These are phyloP conservation scores for Phocides pigmalion DNA, from an alignment of 1,140 invertebrate species.

Conservation along the genomic window DNA sequence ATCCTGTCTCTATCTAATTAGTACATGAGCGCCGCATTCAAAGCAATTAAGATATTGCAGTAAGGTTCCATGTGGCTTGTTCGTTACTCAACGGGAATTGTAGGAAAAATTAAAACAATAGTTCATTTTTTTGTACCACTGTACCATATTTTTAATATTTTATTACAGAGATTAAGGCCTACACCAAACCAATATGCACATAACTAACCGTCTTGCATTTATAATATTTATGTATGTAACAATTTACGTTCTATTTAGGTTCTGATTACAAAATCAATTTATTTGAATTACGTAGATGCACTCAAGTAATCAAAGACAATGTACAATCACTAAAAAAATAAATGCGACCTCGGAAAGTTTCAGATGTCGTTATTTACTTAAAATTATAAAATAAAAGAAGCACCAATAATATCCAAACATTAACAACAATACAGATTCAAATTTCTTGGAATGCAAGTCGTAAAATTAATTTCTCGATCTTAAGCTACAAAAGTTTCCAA, in stretches of 20 bases:
- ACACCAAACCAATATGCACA: conserved; percentile 23
- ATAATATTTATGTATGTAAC: neutral
- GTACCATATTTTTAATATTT: conserved; percentile 24
- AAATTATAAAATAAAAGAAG: conserved; percentile 30
- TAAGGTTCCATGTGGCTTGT: too few species aligned
- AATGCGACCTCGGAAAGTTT: conserved; percentile 29
- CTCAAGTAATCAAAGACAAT: too few species aligned
- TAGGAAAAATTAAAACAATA: conserved; percentile 32
- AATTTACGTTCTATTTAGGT: too few species aligned
- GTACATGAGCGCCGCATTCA: too few species aligned
- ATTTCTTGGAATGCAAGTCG: conserved; percentile 31
- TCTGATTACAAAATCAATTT: neutral
- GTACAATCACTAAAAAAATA: conserved; percentile 11
- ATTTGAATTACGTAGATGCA: neutral
- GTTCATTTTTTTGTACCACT: conserved; percentile 4
- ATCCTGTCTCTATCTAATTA: too few species aligned
- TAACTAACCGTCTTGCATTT: conserved; percentile 16
- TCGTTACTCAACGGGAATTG: too few species aligned
- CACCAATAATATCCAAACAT: conserved; percentile 25
- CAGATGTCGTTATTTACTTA: conserved; percentile 21
- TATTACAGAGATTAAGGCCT: conserved; percentile 19
- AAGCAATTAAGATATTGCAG: too few species aligned
- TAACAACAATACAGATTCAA: conserved; percentile 22
- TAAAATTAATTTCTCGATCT: conserved; percentile 20
- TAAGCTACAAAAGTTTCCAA: conserved; percentile 33